Conservation (phyloP, 2,113 vertebrate species). For the Anguilla rostrata region DNA sequence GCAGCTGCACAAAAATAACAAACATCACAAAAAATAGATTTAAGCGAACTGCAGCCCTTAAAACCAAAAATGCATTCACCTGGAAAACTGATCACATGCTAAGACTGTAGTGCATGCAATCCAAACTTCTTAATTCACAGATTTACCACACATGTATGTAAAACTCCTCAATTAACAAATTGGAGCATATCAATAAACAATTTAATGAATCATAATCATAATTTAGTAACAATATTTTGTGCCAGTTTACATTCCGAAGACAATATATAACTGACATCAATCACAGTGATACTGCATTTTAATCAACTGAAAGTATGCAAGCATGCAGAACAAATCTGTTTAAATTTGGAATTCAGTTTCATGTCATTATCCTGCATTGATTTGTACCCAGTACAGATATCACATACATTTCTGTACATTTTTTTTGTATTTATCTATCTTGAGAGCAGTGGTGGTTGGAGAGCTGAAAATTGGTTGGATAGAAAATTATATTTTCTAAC, state of each 20-base stretch:
- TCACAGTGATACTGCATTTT: constrained; percentile 57
- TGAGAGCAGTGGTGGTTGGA: too few relatives aligned
- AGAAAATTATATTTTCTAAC: too few relatives aligned
- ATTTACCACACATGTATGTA: not conserved
- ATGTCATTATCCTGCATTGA: too few relatives aligned
- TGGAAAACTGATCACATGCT: constrained; percentile 1
- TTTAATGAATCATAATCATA: constrained; percentile 28
- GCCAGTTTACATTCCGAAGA: constrained; percentile 52
- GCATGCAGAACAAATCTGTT: not conserved
- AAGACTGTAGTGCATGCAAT: constrained; percentile 49
- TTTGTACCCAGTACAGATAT: too few relatives aligned
- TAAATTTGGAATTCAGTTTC: not conserved
- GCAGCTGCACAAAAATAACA: not conserved
- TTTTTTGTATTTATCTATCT: too few relatives aligned
- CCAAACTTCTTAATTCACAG: constrained; percentile 49
- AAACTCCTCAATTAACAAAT: not conserved
- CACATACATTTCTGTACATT: too few relatives aligned
- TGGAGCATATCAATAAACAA: not conserved
- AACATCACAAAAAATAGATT: not conserved
- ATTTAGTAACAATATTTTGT: constrained; percentile 50
- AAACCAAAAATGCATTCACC: not conserved
- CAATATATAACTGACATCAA: constrained; percentile 30
- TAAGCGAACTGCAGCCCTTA: not conserved
- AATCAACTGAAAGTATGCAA: constrained; percentile 39
- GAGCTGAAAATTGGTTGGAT: too few relatives aligned